Evolutionary conservation across 2,797 vertebrate genomes (phyloP), one percentile per base, ranked within the genome.

Genomic region (Galago senegalensis): DNA sequence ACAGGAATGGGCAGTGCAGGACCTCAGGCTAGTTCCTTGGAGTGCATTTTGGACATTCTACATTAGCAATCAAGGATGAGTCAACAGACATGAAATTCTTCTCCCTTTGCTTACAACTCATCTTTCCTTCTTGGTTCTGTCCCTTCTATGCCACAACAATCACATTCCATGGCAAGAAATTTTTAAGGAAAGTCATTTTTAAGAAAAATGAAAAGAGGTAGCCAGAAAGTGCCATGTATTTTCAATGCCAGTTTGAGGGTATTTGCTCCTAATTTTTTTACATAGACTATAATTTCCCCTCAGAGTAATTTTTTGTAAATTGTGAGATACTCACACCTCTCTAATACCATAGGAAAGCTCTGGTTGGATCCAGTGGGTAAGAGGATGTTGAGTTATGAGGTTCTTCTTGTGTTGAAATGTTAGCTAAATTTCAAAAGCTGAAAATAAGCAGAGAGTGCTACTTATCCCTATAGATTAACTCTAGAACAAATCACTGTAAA

Each of bases 21-120:
- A 92, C 72, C 77, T 95, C 65, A 70, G 65, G n/a, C 65, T 56
- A 93, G 76, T 23, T 67, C 25, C 43, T 77, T 70, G 67, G 21
- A 75, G 23, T 25, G 3, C 79, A 76, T 75, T 93, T 85, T 89
- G 46, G 34, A 65, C 43, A 43, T 70, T 86, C 40, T 67, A 29
- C 37, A 29, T 43, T 5, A 7, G 1, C 7, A 79, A 53, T 73
- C 18, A 87, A 92, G 29, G 21, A 69, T 73, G 56, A 82, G 12
- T 79, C 12, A 49, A 31, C 40, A 90, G 82, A 46, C 12, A 69
- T 20, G 49, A 73, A 72, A 37, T 83, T 63, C 60, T 93, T 81
- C 46, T 87, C 21, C 58, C 27, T 90, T 88, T 82, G 46, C 61
- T 83, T 92, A 5, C 4, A 87, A 40, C 40, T 91, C 70, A 79